Evolutionary conservation across 1,140 invertebrate species (phyloP), one percentile per base, ranked within the genome.

Genomic region (Polypedilum pembai): DNA sequence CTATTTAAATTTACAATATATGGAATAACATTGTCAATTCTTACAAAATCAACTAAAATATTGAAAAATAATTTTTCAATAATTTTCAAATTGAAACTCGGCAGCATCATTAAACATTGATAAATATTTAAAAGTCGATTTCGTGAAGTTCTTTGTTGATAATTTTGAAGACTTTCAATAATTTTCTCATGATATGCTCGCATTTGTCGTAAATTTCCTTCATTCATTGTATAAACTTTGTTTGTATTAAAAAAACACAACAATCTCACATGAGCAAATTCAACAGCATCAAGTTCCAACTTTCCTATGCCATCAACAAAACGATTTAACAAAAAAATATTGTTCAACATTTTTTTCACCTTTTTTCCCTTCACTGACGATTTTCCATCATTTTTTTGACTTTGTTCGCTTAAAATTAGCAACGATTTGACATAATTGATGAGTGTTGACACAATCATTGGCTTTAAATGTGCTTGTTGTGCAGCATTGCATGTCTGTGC

Each of bases 401-500:
- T 69, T 18, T 69, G 65, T 69, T 69, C 65, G 7, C 17, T 69
- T 7, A 20, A 20, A 69, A 69, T 69, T 8, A 69, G 8, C 10
- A 69, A 10, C 12, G 65, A 69, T 18, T 69, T 69, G 65, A 69
- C 65, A 21, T 20, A 69, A 21, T 69, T 69, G 3, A 21, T 18
- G 3, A 69, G 18, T 20, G 65, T 21, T 20, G 65, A 69, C 7
- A 69, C 5, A 12, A 69, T 69, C 65, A 69, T 69, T 69, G 65
- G 18, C 17, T 69, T 69, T 8, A 69, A 18, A 69, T 69, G 20
- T 18, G 15, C 17, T 69, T 69, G 65, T 69, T 18, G 20, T 20
- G 65, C 8, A 20, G 65, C 20, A 5, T n/a, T 10, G 10, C 17
- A 8, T 3, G 18, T 18, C 82, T 98, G 95, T 1, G 94, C 91